Evolutionary conservation across 92 coral and sea anemone species (phyloP), one percentile per base, ranked within the genome.

Genomic region (Pocillopora meandrina): DNA sequence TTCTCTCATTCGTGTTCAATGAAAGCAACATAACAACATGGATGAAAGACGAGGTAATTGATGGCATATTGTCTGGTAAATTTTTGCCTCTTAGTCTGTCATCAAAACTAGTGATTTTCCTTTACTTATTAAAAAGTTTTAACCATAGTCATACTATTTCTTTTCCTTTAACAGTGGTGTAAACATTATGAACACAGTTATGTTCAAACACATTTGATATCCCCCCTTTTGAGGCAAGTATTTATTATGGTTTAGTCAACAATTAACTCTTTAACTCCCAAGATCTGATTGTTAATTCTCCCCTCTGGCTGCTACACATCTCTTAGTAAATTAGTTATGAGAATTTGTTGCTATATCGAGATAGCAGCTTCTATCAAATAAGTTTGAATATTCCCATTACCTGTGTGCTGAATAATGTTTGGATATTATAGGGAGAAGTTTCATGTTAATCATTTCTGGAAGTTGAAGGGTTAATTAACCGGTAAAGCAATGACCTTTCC

Each of bases 1-100:
- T 89, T 82, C 78, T 97, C 18, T 79, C 93, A 59, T 97, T 97
- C 79, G 79, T 97, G 64, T 90, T 97, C 68, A 88, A 91, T 82
- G 95, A 97, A 90, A 84, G 91, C 26, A 94, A 90, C 75, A 91
- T 97, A 58, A 89, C 86, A 66, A 94, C 98, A 18, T 97, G 99
- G 99, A 97, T 97, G 99, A 88, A 90, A 81, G 93, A 93, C 87
- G 99, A 95, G 95, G 99, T 97, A 78, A 21, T 73, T 20, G 19
- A 3, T 5, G 10, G 7, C 36, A 52, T 0, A 31, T 2, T 13
- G 1, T 0, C 14, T 20, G 10, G 16, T 3, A 1, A 71, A 26
- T 2, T 71, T 16, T 49, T 36, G 0, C 18, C 34, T 20, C 70
- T 3, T 20, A 65, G 31, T 33, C n/a, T 69, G 74, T 5, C 20